A percentile compares a stretch with the other conserved stretches of the same genome.
Evolutionary conservation across 2,888 invertebrate species (phyloP).

Genomic region (Dasysyrphus albostriatus): DNA sequence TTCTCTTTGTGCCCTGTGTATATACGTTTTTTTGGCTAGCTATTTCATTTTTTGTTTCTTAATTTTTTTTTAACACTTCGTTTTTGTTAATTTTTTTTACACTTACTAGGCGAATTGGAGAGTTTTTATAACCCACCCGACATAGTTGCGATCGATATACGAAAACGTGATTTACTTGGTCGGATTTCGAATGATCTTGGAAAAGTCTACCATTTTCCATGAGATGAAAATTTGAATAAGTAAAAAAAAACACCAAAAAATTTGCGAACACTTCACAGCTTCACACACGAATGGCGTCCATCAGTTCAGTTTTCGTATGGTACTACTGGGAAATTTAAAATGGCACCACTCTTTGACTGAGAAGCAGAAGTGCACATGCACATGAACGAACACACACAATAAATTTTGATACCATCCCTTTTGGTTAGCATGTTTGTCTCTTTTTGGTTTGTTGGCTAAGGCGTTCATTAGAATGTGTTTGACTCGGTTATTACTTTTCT

Average conservation of each 20-base stretch:
- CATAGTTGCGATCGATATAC: slow-evolving; percentile 48
- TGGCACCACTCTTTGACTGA: slow-evolving; percentile 48
- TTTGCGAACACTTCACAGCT: slow-evolving; percentile 68
- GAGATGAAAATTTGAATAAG: slow-evolving; percentile 41
- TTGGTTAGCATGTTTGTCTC: too few species aligned
- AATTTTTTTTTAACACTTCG: slow-evolving; percentile 43
- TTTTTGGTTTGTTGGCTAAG: too few species aligned
- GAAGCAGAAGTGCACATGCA: neutral
- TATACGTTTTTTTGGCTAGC: slow-evolving; percentile 24
- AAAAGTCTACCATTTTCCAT: slow-evolving; percentile 53
- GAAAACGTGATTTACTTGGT: slow-evolving; percentile 51
- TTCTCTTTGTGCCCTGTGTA: slow-evolving; percentile 19
- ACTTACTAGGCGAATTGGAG: slow-evolving; percentile 40
- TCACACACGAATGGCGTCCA: slow-evolving; percentile 73
- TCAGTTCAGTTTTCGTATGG: slow-evolving; percentile 50
- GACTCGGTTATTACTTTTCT: neutral
- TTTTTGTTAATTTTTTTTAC: slow-evolving; percentile 56
- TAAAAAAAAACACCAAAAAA: slow-evolving; percentile 59
- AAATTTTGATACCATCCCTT: too few species aligned
- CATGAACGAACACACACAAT: too few species aligned
- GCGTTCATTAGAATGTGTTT: too few species aligned
- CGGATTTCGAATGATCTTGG: slow-evolving; percentile 37
- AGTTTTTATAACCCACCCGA: slow-evolving; percentile 56
- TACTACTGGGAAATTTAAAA: neutral
- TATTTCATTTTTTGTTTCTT: slow-evolving; percentile 54